Conservation (phyloP, 1,140 invertebrate species). For the Cardiocondyla obscurior region DNA sequence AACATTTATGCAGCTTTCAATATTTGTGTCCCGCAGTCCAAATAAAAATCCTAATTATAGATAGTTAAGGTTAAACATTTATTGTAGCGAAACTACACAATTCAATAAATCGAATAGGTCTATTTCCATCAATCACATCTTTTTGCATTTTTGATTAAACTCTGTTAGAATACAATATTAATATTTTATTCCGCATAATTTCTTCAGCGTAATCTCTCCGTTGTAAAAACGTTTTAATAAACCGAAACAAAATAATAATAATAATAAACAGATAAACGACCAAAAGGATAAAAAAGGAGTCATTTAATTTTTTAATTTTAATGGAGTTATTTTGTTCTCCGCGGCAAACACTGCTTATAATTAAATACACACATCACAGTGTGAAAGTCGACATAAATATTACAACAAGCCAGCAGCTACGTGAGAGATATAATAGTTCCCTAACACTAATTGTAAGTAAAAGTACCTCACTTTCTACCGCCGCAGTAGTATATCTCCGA, state of each 20-base stretch:
- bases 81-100: conserved; percentile 8
- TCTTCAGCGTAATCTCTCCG: background rate
- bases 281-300: background rate
- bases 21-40: background rate
- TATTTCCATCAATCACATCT: background rate
- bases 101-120: background rate
- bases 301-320: conserved; percentile 4
- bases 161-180: background rate
- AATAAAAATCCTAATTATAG: conserved; percentile 30
- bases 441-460: background rate
- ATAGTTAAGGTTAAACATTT: conserved; percentile 39
- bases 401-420: background rate
- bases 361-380: conserved; percentile 18
- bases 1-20: conserved; percentile 31
- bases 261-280: background rate
- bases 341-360: background rate
- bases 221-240: background rate
- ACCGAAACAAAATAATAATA: too few species aligned
- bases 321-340: background rate
- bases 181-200: background rate
- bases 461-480: background rate
- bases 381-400: background rate
- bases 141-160: background rate
- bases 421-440: background rate
- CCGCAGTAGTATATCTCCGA: background rate